phyloP scores from a whole-genome alignment of 1,140 invertebrate genomes.

The Nixonia krombeini region DNA sequence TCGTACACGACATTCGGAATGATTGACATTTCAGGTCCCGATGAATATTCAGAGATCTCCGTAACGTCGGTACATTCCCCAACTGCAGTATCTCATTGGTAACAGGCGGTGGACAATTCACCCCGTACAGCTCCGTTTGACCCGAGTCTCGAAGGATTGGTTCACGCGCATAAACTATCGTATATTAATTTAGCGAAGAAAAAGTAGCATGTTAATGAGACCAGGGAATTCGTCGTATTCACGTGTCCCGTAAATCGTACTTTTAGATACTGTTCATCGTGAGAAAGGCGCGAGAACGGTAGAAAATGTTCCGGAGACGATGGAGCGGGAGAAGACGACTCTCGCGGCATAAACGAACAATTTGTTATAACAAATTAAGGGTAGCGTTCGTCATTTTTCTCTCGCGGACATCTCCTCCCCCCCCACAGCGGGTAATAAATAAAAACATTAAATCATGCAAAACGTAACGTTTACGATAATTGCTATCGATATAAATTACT shows the following conservation, averaged over 20 bases:
- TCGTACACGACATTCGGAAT: background rate
- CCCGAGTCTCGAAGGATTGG: conserved; percentile 2
- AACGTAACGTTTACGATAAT: too few relatives aligned
- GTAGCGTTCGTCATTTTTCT: too few relatives aligned
- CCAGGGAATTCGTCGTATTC: conserved; percentile 3
- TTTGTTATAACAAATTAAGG: too few relatives aligned
- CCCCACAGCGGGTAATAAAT: too few relatives aligned
- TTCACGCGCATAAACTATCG: conserved; percentile 4
- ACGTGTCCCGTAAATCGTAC: conserved; percentile 1
- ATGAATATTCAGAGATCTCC: background rate
- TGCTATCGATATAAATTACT: too few relatives aligned
- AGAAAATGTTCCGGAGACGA: too few relatives aligned
- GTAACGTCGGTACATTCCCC: background rate
- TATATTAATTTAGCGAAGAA: conserved; percentile 11
- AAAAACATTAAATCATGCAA: too few relatives aligned
- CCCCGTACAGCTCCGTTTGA: background rate
- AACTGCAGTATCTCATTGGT: background rate
- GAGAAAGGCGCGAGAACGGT: too few relatives aligned
- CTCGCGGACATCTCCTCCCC: too few relatives aligned
- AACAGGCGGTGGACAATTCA: background rate
- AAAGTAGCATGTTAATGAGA: conserved; percentile 6
- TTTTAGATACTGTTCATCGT: conserved; percentile 1
- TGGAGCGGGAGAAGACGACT: too few relatives aligned
- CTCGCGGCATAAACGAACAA: too few relatives aligned
- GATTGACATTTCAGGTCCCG: background rate